A percentile compares a stretch with the other conserved stretches of the same genome.
These are phyloP conservation scores for Lindbergichthys nudifrons DNA, from an alignment of 2,797 vertebrate species.

Conservation along the genomic window DNA sequence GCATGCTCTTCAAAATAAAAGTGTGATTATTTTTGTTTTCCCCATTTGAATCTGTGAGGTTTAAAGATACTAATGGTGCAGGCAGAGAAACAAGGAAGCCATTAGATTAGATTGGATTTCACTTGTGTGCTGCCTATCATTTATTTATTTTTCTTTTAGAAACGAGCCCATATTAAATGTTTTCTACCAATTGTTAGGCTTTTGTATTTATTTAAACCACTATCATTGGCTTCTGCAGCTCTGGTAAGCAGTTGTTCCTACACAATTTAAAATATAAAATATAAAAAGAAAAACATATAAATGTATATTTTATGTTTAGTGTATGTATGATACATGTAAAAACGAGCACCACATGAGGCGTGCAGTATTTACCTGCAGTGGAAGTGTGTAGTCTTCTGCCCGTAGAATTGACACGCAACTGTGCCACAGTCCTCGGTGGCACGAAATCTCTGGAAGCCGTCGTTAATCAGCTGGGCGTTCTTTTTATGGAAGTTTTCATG, in stretches of 20 bases:
- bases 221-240: background rate
- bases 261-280: background rate
- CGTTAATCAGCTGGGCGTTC: conserved; percentile 98
- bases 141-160: background rate
- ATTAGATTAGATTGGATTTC: background rate
- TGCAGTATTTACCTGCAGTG: conserved; percentile 93
- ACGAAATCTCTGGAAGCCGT: conserved; percentile 98
- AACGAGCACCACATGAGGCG: background rate
- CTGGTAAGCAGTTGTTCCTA: background rate
- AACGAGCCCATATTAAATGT: background rate
- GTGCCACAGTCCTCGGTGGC: conserved; percentile 98
- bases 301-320: background rate
- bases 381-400: conserved; percentile 99
- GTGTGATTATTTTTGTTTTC: background rate
- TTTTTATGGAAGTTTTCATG: conserved; percentile 99
- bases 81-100: background rate
- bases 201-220: background rate
- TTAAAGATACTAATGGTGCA: background rate
- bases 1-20: conserved; percentile 23
- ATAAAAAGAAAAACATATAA: background rate
- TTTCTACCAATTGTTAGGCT: background rate
- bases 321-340: background rate
- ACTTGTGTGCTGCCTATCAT: background rate
- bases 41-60: background rate
- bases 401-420: conserved; percentile 96